These are phyloP conservation scores for Carollia perspicillata DNA, from an alignment of 2,113 vertebrate genomes.

Conservation along the genomic window DNA sequence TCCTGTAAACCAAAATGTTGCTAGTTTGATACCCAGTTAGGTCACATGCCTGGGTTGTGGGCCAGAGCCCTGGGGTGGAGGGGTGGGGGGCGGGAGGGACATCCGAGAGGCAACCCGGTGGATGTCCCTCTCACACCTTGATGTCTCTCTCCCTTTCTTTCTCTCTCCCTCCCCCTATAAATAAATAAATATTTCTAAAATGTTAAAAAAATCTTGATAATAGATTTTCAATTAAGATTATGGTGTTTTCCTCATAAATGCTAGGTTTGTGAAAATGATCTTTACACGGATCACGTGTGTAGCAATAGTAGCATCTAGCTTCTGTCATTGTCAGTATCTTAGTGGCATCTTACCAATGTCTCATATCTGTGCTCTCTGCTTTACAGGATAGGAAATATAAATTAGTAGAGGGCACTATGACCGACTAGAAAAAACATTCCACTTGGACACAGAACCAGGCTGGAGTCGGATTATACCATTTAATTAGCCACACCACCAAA, in stretches of 20 bases:
- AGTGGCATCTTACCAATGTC: background rate
- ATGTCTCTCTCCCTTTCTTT: no score
- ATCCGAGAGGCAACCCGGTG: no score
- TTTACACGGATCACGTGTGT: background rate
- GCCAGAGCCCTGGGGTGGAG: no score
- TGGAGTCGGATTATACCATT: background rate
- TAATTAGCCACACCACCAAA: background rate
- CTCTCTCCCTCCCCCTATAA: no score
- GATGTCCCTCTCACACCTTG: no score
- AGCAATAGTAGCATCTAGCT: background rate
- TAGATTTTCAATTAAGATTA: background rate
- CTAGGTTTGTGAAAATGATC: slow-evolving; percentile 34
- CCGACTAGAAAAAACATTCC: background rate
- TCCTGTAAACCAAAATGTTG: no score
- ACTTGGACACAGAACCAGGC: background rate
- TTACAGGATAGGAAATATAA: background rate
- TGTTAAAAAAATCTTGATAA: background rate
- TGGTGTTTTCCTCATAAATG: background rate
- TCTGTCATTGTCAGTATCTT: background rate
- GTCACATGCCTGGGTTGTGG: no score
- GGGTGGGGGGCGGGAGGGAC: no score
- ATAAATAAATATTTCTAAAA: no score
- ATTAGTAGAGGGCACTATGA: background rate
- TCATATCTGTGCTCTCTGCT: background rate
- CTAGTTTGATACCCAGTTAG: no score